Percentiles rank a stretch among this genome's conserved stretches.
phyloP scores from a whole-genome alignment of 2,888 invertebrate genomes.

The Eilema sororculum region DNA sequence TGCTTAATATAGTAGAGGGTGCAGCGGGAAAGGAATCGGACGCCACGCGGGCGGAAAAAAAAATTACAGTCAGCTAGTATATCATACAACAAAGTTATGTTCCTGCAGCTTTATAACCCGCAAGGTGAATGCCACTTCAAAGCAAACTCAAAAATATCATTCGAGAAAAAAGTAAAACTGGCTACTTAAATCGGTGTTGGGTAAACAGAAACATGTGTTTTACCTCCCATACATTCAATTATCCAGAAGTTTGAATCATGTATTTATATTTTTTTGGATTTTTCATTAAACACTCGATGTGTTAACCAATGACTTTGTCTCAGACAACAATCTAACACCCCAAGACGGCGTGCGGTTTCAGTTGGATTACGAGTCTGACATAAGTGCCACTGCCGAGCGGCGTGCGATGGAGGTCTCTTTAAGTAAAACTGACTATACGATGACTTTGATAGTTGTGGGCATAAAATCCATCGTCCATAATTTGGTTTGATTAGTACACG shows the following conservation, averaged over 20 bases:
- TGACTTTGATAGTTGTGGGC: no score
- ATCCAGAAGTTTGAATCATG: slow-evolving; percentile 4
- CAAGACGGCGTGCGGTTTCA: no score
- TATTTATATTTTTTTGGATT: neutral
- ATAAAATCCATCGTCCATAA: no score
- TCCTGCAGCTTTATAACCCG: neutral
- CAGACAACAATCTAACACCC: neutral
- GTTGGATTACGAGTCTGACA: no score
- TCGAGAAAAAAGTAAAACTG: neutral
- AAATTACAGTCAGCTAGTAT: no score
- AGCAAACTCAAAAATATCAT: neutral
- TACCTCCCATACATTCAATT: neutral
- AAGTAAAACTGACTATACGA: no score
- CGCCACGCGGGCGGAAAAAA: no score
- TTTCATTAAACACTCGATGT: neutral
- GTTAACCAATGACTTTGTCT: neutral
- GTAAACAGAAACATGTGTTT: slow-evolving; percentile 4
- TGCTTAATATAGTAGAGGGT: no score
- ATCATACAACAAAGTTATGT: neutral
- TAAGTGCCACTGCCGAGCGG: no score
- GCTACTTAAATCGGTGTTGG: neutral
- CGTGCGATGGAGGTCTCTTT: no score
- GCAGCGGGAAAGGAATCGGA: no score
- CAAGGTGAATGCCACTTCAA: neutral
- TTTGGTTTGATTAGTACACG: no score